Evolutionary conservation across 2,797 vertebrate genomes (phyloP).

Genomic region (Nasua narica): DNA sequence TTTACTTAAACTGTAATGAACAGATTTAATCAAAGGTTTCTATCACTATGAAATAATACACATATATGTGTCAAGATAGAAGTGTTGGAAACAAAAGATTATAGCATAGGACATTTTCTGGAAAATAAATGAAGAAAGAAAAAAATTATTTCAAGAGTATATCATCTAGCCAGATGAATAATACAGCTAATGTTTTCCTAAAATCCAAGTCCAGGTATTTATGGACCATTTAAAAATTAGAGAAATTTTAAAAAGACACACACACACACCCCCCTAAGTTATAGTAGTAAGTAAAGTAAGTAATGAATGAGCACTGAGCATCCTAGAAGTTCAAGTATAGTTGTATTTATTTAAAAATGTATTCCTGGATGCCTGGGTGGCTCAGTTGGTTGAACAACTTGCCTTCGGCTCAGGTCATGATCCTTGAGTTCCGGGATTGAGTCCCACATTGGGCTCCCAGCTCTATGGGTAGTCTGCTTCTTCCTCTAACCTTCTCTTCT

Average conservation of each 20-base stretch:
- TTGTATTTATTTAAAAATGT: neutral
- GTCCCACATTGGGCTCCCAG: too few relatives aligned
- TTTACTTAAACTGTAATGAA: neutral
- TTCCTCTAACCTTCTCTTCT: too few relatives aligned
- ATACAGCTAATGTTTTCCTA: neutral
- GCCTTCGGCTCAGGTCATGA: too few relatives aligned
- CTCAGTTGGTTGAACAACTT: too few relatives aligned
- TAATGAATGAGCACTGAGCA: fast-evolving
- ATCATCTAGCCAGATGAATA: neutral
- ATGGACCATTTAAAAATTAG: neutral
- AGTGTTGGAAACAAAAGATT: neutral
- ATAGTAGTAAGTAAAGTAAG: neutral
- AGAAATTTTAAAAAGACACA: neutral
- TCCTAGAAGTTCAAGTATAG: neutral
- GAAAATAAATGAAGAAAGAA: neutral
- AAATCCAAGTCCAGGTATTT: neutral
- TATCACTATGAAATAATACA: neutral
- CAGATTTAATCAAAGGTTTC: neutral
- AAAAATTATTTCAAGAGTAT: neutral
- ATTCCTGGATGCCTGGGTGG: too few relatives aligned
- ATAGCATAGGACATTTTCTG: neutral
- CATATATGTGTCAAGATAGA: neutral
- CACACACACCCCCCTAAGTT: neutral
- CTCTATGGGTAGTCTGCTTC: too few relatives aligned
- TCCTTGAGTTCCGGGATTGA: too few relatives aligned